Base-by-base conservation (phyloP, 2,888 invertebrate genomes). In the Chrysina gloriosa region DNA sequence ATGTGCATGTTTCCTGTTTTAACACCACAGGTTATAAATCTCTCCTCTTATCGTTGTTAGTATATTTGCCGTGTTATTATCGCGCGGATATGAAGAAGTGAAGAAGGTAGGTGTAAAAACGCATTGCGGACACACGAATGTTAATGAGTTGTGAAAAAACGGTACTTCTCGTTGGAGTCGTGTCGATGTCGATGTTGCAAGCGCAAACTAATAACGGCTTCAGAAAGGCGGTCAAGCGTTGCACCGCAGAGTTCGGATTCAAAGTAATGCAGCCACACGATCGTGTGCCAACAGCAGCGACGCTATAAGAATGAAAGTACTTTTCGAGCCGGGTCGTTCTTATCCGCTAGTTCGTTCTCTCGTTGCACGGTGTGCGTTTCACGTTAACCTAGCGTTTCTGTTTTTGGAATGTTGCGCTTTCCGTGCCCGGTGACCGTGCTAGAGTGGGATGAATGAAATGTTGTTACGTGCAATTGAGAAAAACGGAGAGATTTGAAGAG, bases 141-240 rank as follows among this genome's bases (percentile, higher is more conserved):
- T n/a, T 58, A 58, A 58, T 58, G 39, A 42, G 39, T 58, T 58
- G 58, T 58, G 58, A 58, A 58, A 58, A 58, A 58, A 58, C 58
- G 58, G 58, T 58, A 58, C 58, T 42, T 58, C 42, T 52, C 14
- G 39, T 14, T 27, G 58, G 23, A 54, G 52, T 56, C n/a, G 52
- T 23, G 52, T 31, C 52, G 58, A 58, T 42, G 58, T 4, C 27
- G 42, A 58, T 58, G 58, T 42, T 58, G 58, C 58, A 58, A 58
- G 58, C 42, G 42, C 42, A 25, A 50, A 14, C 48, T 56, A 58
- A 58, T 58, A 58, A 58, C 58, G 58, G 58, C 58, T 58, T 58
- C 39, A 27, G 58, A 58, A 58, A 58, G 25, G 58, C 58, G 58
- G 58, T 58, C 58, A 58, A 58, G 58, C 58, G 58, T 58, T 58